A percentile compares a stretch with the other conserved stretches of the same genome.
phyloP scores from a whole-genome alignment of 2,113 vertebrate genomes.

The Trichomycterus rosablanca region DNA sequence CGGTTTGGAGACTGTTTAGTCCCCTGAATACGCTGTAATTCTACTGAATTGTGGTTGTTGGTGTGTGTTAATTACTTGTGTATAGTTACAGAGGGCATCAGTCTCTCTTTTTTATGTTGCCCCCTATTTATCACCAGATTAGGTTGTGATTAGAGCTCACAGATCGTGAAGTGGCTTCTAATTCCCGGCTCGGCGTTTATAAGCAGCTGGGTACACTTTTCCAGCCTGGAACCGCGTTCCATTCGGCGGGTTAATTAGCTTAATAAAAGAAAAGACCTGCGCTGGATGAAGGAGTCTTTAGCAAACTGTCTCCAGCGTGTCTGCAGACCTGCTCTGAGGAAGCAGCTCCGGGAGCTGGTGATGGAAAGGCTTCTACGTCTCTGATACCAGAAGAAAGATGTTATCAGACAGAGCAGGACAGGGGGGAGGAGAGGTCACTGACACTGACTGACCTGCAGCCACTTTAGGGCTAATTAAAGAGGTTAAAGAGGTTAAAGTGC shows the following conservation, averaged over 20 bases:
- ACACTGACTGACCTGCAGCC: conserved; percentile 36
- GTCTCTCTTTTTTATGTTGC: neutral
- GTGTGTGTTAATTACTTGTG: conserved; percentile 5
- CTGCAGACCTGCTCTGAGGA: conserved; percentile 44
- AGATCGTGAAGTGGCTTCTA: conserved; percentile 8
- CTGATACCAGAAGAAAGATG: conserved; percentile 36
- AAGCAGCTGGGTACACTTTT: conserved; percentile 43
- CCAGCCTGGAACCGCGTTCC: conserved; percentile 38
- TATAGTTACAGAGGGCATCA: neutral
- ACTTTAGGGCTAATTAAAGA: conserved; percentile 49
- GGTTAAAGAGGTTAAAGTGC: conserved; percentile 32
- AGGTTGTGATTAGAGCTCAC: conserved; percentile 13
- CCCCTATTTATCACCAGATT: conserved; percentile 7
- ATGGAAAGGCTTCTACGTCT: conserved; percentile 27
- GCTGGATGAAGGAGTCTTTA: conserved; percentile 44
- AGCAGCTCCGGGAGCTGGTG: conserved; percentile 29
- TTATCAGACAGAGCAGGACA: conserved; percentile 43
- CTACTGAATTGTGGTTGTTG: neutral
- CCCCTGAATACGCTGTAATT: too few relatives aligned
- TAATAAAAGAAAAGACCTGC: conserved; percentile 53
- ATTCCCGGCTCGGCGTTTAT: conserved; percentile 37
- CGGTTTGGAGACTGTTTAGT: too few relatives aligned
- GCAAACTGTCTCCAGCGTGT: conserved; percentile 53
- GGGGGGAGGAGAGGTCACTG: conserved; percentile 1
- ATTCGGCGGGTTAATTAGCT: conserved; percentile 43